These are phyloP conservation scores for Thryonomys swinderianus DNA, from an alignment of 2,113 vertebrate species.

Conservation along the genomic window DNA sequence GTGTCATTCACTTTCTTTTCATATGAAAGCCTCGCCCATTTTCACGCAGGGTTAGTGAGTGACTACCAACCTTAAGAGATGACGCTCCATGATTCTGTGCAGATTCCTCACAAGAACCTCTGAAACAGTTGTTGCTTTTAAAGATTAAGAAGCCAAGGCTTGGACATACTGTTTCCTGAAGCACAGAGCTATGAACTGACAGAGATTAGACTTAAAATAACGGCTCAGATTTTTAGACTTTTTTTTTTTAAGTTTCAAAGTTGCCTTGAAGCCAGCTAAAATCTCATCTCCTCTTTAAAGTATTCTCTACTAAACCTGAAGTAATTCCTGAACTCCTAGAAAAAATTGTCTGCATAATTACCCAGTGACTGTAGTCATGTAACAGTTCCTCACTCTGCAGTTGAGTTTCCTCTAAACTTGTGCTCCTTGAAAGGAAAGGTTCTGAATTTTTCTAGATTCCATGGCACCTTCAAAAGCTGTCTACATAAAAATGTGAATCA, in stretches of 20 bases:
- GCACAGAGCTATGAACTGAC: background rate
- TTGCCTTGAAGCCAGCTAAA: slow-evolving; percentile 49
- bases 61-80: background rate
- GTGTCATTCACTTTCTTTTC: background rate
- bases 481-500: background rate
- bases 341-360: slow-evolving; percentile 44
- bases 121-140: slow-evolving; percentile 13
- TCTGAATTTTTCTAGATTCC: background rate
- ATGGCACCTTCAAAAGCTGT: background rate
- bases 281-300: background rate
- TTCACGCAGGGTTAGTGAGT: background rate
- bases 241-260: background rate
- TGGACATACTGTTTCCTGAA: background rate
- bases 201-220: slow-evolving; percentile 37
- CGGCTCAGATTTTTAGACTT: background rate
- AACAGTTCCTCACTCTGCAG: background rate
- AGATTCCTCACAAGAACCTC: background rate
- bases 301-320: background rate
- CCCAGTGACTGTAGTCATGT: background rate
- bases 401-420: background rate
- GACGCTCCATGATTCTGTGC: background rate
- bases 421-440: background rate
- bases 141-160: slow-evolving; percentile 29
- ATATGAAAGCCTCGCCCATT: background rate
- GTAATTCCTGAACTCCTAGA: slow-evolving; percentile 45